Evolutionary conservation across 2,888 invertebrate genomes (phyloP), one percentile per base, ranked within the genome.

Genomic region (Drosophila nr. fundita): DNA sequence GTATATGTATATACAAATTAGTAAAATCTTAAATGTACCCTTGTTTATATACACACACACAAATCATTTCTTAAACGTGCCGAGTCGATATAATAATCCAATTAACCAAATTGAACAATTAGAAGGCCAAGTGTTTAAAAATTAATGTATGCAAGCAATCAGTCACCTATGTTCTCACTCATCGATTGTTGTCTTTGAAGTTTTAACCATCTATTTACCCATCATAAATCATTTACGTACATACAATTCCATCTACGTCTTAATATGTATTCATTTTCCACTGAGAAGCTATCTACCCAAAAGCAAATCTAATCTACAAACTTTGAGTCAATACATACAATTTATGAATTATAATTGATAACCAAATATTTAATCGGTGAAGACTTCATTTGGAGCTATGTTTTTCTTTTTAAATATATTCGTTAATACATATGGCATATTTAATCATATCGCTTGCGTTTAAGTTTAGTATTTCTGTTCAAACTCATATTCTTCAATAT

Each of bases 141-240:
- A 71, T 70, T 29, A 75, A 67, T 70, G 67, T 82, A 54, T 61
- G 58, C 75, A 69, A 75, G 64, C 79, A 81, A 78, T 83, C 89
- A 81, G 87, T 82, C 89, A 87, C 71, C 70, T 80, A 78, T 80
- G 76, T 80, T 84, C 78, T 80, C 89, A 86, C 85, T 86, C 85
- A 86, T 86, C 85, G 83, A 84, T 86, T 86, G 85, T 86, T 89
- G 85, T 89, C 85, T 86, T 86, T 86, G 85, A 86, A 86, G 85
- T 86, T 86, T 89, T 65, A 84, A 87, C 85, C 89, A 89, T 85
- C 84, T 65, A 83, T 74, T 76, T 66, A 79, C 64, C 59, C 55
- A 73, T 76, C 67, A 74, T 85, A 55, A 55, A 71, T 75, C 76
- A 83, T 61, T 62, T 34, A 13, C 53, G 63, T 45, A 54, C 50